Evolutionary conservation across 92 coral and sea anemone genomes (phyloP), one percentile per base, ranked within the genome.

Genomic region (Paragorgia papillata): DNA sequence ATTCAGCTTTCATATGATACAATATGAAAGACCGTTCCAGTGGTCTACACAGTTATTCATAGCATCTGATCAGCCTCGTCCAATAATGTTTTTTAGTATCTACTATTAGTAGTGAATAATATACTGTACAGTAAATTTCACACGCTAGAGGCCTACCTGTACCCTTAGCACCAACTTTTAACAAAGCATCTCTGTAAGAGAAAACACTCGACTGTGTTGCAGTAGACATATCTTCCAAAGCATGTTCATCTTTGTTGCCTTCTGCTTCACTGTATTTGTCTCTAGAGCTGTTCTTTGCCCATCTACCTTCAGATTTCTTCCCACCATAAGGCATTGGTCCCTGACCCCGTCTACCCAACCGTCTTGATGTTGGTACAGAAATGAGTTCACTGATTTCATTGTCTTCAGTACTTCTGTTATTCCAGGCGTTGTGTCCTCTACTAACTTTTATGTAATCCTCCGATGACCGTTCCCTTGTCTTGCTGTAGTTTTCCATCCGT

Each of bases 141-240:
- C n/a, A n/a, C n/a, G n/a, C n/a, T n/a, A n/a, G n/a, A n/a, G n/a
- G n/a, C n/a, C n/a, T n/a, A n/a, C n/a, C n/a, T 24, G 4, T 27
- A 68, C 75, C 75, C 26, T 46, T 46, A 5, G 58, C 29, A 17
- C 60, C 71, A 32, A 27, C 69, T 75, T 85, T 90, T 19, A 93
- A 76, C 48, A 93, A 78, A 18, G 89, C 97, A 88, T 93, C 97
- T 82, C 97, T 84, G 81, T 93, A 93, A 3, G 97, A 90, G 51
- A 90, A 61, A 7, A 51, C 64, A 73, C 69, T 76, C 9, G 69
- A 18, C 28, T 22, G 57, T 44, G 53, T 53, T 15, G 39, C 24
- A 20, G 73, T 7, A 27, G 51, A 17, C 31, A n/a, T 60, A 44
- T 33, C 17, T 58, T 63, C 53, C 18, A 46, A 26, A 53, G 41